Evolutionary conservation across 2,888 invertebrate genomes (phyloP), one percentile per base, ranked within the genome.

Genomic region (Agrotis exclamationis): DNA sequence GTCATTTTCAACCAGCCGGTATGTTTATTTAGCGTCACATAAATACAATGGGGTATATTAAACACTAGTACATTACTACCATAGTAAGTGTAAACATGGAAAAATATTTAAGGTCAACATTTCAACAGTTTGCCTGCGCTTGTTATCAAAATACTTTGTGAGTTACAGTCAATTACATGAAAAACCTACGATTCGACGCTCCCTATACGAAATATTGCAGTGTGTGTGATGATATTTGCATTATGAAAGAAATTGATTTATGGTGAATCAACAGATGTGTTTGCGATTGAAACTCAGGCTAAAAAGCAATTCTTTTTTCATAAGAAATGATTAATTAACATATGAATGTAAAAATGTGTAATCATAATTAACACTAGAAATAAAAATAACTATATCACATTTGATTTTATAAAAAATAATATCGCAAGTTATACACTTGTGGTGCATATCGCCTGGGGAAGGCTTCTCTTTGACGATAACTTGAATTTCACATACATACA

Each of bases 381-480:
- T 84, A 74, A 85, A 86, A 89, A 86, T 82, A 87, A 87, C 83
- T 80, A 85, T 89, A 89, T 89, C 90, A 89, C 89, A 89, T 88
- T 88, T 87, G 85, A 86, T 87, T 87, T 87, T 84, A 86, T 87
- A 88, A 71, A 66, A 86, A 79, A 69, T 75, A 79, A 82, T 76
- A 85, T 85, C 73, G 70, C 70, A 80, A 83, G 75, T 68, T 63
- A 58, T 57, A 71, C 71, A 74, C 78, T 62, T 54, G 69, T 63
- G 50, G 51, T 59, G 57, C 59, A 28, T 59, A 83, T 76, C 71
- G 85, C 80, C 72, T 80, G 70, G 78, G 75, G 83, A 79, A 82
- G 79, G 77, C 79, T 82, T 64, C 76, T 53, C 73, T 84, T 79
- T 81, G 60, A 63, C 58, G 81, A 82, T 77, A 79, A 80, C 71